A percentile compares a stretch with the other conserved stretches of the same genome.
Evolutionary conservation across 37 sponge, comb jelly and placozoan genomes (phyloP).

Genomic region (Hormiphora californensis): DNA sequence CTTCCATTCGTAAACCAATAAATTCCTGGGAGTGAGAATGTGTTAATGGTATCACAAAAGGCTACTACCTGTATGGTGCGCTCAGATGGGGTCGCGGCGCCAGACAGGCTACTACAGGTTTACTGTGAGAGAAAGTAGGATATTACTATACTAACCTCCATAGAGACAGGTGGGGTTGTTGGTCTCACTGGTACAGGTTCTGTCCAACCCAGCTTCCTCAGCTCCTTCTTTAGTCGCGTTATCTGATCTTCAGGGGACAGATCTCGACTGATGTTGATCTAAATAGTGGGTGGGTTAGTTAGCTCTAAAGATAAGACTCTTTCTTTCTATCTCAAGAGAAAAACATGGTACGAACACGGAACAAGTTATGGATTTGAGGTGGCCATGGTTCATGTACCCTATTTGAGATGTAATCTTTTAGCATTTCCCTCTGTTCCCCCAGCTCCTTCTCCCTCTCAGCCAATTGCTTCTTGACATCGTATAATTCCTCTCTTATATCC

Average conservation of each 20-base stretch:
- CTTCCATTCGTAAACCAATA: too few relatives aligned
- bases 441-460: constrained; percentile 4
- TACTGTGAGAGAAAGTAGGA: neutral
- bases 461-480: constrained; percentile 24
- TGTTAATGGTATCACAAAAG: too few relatives aligned
- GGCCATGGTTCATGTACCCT: too few relatives aligned
- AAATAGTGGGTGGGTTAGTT: too few relatives aligned
- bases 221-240: constrained; percentile 11
- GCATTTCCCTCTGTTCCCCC: neutral
- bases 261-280: constrained; percentile 48
- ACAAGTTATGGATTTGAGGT: too few relatives aligned
- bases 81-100: too few relatives aligned
- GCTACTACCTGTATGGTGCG: too few relatives aligned
- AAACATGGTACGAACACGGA: too few relatives aligned
- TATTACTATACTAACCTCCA: constrained; percentile 13
- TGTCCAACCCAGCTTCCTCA: neutral
- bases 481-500: neutral
- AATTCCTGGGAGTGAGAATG: too few relatives aligned
- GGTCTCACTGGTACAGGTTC: constrained; percentile 5
- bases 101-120: too few relatives aligned
- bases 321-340: too few relatives aligned
- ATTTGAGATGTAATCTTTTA: constrained; percentile 45
- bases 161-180: constrained; percentile 10
- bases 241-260: constrained; percentile 25
- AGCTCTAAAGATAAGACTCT: too few relatives aligned